These are phyloP conservation scores for Pipistrellus pygmaeus DNA, from an alignment of 2,797 vertebrate species.

Conservation along the genomic window DNA sequence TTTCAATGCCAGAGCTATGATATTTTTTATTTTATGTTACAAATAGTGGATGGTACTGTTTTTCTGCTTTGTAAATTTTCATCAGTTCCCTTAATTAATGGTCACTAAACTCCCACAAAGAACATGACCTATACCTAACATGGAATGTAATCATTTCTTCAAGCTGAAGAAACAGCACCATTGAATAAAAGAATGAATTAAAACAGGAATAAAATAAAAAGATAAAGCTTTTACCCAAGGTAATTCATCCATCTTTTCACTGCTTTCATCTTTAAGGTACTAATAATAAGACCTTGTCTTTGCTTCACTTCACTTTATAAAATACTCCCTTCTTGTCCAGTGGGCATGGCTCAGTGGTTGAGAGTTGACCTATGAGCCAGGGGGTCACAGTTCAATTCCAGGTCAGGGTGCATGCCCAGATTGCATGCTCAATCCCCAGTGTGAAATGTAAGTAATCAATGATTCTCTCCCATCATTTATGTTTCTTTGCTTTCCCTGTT, in stretches of 20 bases:
- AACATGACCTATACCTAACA: background rate
- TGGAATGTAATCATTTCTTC: conserved; percentile 72
- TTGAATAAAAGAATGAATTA: conserved; percentile 49
- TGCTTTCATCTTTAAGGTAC: conserved; percentile 50
- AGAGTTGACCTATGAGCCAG: too few relatives aligned
- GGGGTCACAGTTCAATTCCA: too few relatives aligned
- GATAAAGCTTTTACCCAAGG: conserved; percentile 6
- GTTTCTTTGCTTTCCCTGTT: too few relatives aligned
- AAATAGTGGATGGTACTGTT: conserved; percentile 12
- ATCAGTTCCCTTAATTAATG: conserved; percentile 68
- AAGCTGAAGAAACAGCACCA: conserved; percentile 69
- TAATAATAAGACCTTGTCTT: conserved; percentile 4
- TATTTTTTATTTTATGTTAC: background rate
- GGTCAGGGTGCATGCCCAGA: too few relatives aligned
- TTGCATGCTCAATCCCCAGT: too few relatives aligned
- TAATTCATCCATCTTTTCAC: conserved; percentile 55
- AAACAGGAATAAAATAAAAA: conserved; percentile 20
- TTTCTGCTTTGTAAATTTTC: conserved; percentile 69
- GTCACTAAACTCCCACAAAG: conserved; percentile 46
- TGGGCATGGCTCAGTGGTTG: too few relatives aligned
- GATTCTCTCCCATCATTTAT: too few relatives aligned
- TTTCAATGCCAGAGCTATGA: background rate
- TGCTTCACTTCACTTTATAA: conserved; percentile 33
- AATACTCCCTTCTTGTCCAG: background rate
- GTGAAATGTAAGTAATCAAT: too few relatives aligned